Evolutionary conservation across 2,113 vertebrate genomes (phyloP).

Genomic region (Thinocorus orbignyianus): DNA sequence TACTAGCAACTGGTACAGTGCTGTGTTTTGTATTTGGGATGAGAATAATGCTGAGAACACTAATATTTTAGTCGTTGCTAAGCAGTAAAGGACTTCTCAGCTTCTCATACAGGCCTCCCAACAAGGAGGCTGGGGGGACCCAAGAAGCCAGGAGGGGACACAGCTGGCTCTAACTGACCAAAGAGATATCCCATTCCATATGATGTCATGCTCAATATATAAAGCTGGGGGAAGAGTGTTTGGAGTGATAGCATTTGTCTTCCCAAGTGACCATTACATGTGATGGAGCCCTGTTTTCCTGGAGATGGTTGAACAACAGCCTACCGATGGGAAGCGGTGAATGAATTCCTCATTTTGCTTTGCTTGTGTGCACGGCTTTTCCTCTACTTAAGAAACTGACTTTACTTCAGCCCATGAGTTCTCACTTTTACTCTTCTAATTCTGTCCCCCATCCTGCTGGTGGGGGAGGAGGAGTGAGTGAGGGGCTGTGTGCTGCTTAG

Average conservation of each 20-base stretch:
- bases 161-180: not conserved
- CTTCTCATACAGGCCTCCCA: not conserved
- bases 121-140: not conserved
- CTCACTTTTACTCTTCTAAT: not conserved
- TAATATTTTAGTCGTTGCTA: not conserved
- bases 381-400: not conserved
- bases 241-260: not conserved
- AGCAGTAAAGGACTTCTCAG: not conserved
- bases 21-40: not conserved
- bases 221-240: not conserved
- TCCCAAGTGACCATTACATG: not conserved
- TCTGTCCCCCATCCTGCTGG: not conserved
- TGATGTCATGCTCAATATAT: not conserved
- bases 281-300: not conserved
- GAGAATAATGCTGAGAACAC: not conserved
- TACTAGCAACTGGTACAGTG: not conserved
- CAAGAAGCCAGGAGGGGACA: not conserved
- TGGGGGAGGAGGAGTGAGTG: no score
- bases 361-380: not conserved
- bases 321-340: not conserved
- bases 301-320: not conserved
- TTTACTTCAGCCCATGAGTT: not conserved
- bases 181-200: not conserved
- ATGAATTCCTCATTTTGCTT: not conserved
- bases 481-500: not conserved